Conservation (phyloP, 2,797 vertebrate genomes). For the Chrysocyon brachyurus region DNA sequence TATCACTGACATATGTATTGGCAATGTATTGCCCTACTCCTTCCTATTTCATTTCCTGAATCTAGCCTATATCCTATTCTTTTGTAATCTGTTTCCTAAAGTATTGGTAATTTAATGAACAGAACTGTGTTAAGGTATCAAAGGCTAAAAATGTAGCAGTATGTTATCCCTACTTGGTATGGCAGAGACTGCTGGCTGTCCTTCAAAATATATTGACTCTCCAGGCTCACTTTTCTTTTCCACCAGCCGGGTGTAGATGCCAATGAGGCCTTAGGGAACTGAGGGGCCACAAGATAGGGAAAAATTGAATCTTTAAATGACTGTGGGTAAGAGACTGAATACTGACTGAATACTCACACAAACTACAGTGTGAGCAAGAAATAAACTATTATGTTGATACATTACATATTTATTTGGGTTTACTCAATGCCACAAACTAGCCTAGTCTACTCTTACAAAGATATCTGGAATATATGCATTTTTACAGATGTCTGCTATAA, state of each 20-base stretch:
- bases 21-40: background rate
- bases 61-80: constrained; percentile 21
- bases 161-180: constrained; percentile 9
- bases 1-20: background rate
- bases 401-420: constrained; percentile 24
- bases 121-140: constrained; percentile 6
- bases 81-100: constrained; percentile 58
- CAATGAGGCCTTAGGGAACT: background rate
- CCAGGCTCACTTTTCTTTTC: background rate
- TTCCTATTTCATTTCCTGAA: background rate
- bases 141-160: constrained; percentile 48
- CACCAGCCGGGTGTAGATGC: background rate
- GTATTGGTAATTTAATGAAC: constrained; percentile 58
- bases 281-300: background rate
- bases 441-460: background rate
- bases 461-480: background rate
- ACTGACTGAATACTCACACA: background rate
- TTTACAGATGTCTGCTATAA: constrained; percentile 29
- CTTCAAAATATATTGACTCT: constrained; percentile 34
- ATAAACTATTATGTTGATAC: background rate
- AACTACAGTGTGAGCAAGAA: background rate
- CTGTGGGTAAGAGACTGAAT: background rate
- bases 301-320: constrained; percentile 39
- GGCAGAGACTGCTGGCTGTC: background rate
- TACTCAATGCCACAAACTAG: background rate